Evolutionary conservation across 2,113 vertebrate species (phyloP), one percentile per base, ranked within the genome.

Genomic region (Egretta garzetta): DNA sequence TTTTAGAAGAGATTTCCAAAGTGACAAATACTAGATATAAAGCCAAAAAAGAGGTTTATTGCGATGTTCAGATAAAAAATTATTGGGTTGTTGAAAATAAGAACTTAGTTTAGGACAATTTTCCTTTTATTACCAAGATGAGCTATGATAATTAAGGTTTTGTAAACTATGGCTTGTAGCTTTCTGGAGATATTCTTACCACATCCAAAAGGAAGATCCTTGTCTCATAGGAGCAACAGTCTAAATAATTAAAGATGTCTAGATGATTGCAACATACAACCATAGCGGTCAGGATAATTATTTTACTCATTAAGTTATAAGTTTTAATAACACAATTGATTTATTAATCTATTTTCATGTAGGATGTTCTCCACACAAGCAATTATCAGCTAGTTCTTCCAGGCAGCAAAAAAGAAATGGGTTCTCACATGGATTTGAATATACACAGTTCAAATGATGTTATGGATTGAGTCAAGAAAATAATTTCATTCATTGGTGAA

Each of bases 101-200:
- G 21, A 93, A 72, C 22, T 75, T 73, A 28, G 49, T 92, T 95
- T 56, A 75, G 18, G 66, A 68, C 50, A 56, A 85, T 75, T 77
- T 74, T 13, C 37, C 24, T 91, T 64, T 73, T 82, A 86, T 68
- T 74, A 81, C 28, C 24, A 58, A 62, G 58, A 89, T 35, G 35
- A 91, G 22, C 8, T 84, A 49, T 27, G 26, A 80, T 79, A 93
- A 95, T 75, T 88, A 81, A 93, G 30, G 53, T 81, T 96, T 94
- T 96, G 33, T 88, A 94, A 86, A 68, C 52, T 79, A 68, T 68
- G 72, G 28, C 30, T 90, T 84, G 79, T 22, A 94, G 41, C 55
- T 66, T 97, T 75, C 86, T 94, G 77, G 70, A 79, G 94, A 75
- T 87, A 73, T 62, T 85, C 62, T 95, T 52, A 93, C 86, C 93